These are phyloP conservation scores for Nymphalis urticae DNA, from an alignment of 2,888 invertebrate species.

Conservation along the genomic window DNA sequence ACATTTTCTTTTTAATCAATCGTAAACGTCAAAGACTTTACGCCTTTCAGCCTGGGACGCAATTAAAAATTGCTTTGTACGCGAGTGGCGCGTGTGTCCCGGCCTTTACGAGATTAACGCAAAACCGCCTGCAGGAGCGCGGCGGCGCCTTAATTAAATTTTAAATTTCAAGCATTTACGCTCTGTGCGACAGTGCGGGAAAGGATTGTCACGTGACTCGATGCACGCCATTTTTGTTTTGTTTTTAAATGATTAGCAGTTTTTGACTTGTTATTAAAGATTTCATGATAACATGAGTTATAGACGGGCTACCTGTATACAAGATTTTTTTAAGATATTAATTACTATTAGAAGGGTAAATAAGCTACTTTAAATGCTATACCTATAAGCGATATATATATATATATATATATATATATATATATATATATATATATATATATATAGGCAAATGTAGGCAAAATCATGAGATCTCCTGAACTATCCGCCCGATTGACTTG, in stretches of 20 bases:
- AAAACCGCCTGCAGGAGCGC: constrained; percentile 53
- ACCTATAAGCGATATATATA: too few species aligned
- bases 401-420: too few species aligned
- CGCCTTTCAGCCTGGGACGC: constrained; percentile 54
- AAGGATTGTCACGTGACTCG: constrained; percentile 48
- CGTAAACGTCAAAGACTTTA: constrained; percentile 61
- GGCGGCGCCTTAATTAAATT: constrained; percentile 66
- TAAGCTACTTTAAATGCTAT: too few species aligned
- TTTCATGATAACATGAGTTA: too few species aligned
- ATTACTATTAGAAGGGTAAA: too few species aligned
- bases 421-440: too few species aligned
- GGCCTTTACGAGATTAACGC: constrained; percentile 68
- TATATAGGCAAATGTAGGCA: too few species aligned
- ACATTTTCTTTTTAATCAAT: constrained; percentile 45
- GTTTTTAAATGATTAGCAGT: neutral
- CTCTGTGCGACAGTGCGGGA: constrained; percentile 43
- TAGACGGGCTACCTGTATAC: too few species aligned
- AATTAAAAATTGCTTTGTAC: constrained; percentile 77
- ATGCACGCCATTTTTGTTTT: constrained; percentile 35
- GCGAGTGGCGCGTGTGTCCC: constrained; percentile 56
- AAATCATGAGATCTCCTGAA: too few species aligned
- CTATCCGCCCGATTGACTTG: too few species aligned
- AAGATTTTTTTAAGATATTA: too few species aligned
- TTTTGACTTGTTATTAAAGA: neutral
- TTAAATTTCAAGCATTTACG: constrained; percentile 66